Conservation (phyloP, 2,797 vertebrate genomes). For the Molossus alvarezi region DNA sequence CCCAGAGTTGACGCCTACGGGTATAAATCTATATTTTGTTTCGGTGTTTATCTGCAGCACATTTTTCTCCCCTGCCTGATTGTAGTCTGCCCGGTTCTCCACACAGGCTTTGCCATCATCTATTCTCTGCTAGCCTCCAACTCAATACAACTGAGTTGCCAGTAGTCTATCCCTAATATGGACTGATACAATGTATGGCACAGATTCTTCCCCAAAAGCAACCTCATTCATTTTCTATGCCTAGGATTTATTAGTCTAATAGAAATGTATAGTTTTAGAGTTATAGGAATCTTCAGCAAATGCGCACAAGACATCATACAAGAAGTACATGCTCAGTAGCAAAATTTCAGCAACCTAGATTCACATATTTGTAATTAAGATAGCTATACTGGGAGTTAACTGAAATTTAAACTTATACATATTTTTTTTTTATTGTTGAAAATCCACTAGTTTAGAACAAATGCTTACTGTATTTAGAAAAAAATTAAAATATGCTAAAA, state of each 20-base stretch:
- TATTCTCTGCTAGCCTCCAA: not conserved
- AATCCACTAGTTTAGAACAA: not conserved
- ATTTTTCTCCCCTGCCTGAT: conserved; percentile 14
- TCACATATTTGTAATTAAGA: not conserved
- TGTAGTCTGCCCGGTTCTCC: not conserved
- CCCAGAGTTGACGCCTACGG: not conserved
- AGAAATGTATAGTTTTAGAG: not conserved
- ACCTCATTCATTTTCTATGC: not conserved
- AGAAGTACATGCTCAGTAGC: not conserved
- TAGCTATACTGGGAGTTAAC: not conserved
- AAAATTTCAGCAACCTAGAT: not conserved
- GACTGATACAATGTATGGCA: not conserved
- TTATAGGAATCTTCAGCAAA: not conserved
- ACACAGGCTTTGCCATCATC: not conserved
- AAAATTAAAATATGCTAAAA: not conserved
- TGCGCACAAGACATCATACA: not conserved
- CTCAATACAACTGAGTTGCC: not conserved
- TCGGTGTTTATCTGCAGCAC: not conserved
- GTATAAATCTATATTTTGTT: conserved; percentile 41
- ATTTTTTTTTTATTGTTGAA: not conserved
- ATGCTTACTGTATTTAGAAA: not conserved
- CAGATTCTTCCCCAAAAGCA: not conserved
- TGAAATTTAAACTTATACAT: not conserved
- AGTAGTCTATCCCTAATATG: not conserved
- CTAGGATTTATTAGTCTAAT: not conserved